Evolutionary conservation across 2,888 invertebrate genomes (phyloP), one percentile per base, ranked within the genome.

Genomic region (Erynnis tages): DNA sequence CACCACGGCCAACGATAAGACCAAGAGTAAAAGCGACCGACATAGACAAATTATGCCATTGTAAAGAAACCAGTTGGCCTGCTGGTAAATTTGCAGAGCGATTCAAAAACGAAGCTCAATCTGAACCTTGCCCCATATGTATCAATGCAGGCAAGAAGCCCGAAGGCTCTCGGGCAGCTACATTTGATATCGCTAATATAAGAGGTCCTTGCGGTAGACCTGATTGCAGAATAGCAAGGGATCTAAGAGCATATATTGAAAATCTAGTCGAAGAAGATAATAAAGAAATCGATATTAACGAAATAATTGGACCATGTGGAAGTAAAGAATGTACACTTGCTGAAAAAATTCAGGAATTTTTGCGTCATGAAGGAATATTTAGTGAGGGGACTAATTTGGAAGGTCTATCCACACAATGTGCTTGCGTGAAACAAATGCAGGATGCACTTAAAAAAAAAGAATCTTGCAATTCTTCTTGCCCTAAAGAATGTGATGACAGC

Each of bases 181-280:
- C 70, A 10, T 83, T 84, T 52, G 83, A 88, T 58, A 69, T 87
- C 58, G 82, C 79, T 40, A 84, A 86, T 52, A 80, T 89, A 56
- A 73, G 82, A 71, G 89, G 89, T 1, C 87, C 86, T 29, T 89
- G 89, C 53, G 88, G 88, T 4, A 79, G 66, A 65, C 62, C 73
- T n/a, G 86, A 88, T 53, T 89, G 89, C 47, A 79, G 73, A 67
- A 79, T 89, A 61, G 88, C 87, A 7, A 79, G 85, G 68, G 76
- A 80, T 50, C 66, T 89, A 54, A 71, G 82, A 60, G 76, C 76
- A 13, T 89, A 86, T 54, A 81, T 89, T 25, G 82, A 84, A 69
- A 78, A 76, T 41, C 70, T 87, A 1, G 76, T 85, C 5, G 78
- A 76, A 16, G 87, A 89, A 71, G 88, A 89, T 53, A 69, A 79